Conservation (phyloP, 2,797 vertebrate species). For the Pseudochaenichthys georgianus region DNA sequence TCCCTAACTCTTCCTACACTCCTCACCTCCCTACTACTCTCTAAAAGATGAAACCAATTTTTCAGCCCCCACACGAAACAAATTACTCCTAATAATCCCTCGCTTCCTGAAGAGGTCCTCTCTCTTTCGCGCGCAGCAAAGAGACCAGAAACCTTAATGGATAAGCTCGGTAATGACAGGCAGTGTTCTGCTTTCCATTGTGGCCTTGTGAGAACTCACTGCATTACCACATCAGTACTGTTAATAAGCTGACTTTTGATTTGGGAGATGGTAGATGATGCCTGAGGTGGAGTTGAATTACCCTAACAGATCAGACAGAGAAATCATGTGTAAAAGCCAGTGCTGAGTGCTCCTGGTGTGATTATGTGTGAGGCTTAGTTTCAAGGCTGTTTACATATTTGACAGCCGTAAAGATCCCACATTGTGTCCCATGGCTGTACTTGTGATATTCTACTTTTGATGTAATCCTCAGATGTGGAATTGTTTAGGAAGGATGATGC, state of each 20-base stretch:
- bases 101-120: slow-evolving; percentile 74
- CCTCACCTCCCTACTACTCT: slow-evolving; percentile 39
- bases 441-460: slow-evolving; percentile 19
- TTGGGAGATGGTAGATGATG: slow-evolving; percentile 42
- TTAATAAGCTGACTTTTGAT: slow-evolving; percentile 58
- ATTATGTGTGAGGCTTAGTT: slow-evolving; percentile 35
- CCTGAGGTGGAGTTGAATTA: slow-evolving; percentile 47
- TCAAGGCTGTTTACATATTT: slow-evolving; percentile 35
- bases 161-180: slow-evolving; percentile 57
- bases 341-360: slow-evolving; percentile 34
- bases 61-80: slow-evolving; percentile 63
- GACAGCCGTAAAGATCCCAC: slow-evolving; percentile 34
- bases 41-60: slow-evolving; percentile 78
- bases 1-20: slow-evolving; percentile 22
- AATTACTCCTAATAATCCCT: slow-evolving; percentile 83
- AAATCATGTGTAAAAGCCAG: slow-evolving; percentile 40
- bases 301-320: slow-evolving; percentile 43
- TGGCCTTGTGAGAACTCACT: slow-evolving; percentile 20
- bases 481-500: slow-evolving; percentile 39
- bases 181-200: slow-evolving; percentile 68
- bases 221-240: slow-evolving; percentile 22
- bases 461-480: slow-evolving; percentile 37
- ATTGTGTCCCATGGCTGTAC: slow-evolving; percentile 17
- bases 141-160: slow-evolving; percentile 70
- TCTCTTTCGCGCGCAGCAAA: slow-evolving; percentile 57